phyloP scores from a whole-genome alignment of 2,113 vertebrate species.

The Grus americana region DNA sequence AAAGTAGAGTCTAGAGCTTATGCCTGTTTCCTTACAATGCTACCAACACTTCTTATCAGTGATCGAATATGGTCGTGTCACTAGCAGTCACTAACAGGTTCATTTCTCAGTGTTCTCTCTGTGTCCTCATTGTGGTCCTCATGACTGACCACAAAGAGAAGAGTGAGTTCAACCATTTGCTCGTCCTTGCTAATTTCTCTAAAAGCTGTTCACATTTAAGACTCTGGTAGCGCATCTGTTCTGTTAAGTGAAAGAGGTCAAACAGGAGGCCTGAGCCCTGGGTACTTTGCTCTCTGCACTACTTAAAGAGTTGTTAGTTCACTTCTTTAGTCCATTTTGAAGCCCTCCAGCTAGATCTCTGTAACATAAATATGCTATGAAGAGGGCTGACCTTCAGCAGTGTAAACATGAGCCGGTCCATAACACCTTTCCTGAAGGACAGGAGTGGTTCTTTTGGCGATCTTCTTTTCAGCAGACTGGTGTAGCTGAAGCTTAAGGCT shows the following conservation, averaged over 20 bases:
- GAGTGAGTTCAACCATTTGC: background rate
- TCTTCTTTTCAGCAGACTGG: background rate
- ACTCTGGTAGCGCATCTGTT: background rate
- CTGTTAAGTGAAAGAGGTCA: background rate
- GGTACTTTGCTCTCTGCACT: background rate
- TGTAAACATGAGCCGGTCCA: background rate
- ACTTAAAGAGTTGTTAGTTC: background rate
- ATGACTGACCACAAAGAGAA: background rate
- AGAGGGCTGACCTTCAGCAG: background rate
- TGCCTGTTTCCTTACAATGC: background rate
- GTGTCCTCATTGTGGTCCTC: background rate
- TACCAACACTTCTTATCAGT: background rate
- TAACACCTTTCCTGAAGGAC: background rate
- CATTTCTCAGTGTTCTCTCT: background rate
- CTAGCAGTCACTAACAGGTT: background rate
- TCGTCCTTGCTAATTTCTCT: background rate
- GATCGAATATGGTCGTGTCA: background rate
- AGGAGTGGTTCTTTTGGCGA: background rate
- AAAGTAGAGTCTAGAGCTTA: background rate
- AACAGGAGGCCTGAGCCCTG: background rate
- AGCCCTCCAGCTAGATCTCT: background rate
- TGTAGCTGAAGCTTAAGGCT: background rate
- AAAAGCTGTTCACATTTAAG: background rate
- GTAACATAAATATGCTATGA: background rate
- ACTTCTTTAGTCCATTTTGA: background rate